These are phyloP conservation scores for Fragum sueziense DNA, from an alignment of 2,888 invertebrate species.

Conservation along the genomic window DNA sequence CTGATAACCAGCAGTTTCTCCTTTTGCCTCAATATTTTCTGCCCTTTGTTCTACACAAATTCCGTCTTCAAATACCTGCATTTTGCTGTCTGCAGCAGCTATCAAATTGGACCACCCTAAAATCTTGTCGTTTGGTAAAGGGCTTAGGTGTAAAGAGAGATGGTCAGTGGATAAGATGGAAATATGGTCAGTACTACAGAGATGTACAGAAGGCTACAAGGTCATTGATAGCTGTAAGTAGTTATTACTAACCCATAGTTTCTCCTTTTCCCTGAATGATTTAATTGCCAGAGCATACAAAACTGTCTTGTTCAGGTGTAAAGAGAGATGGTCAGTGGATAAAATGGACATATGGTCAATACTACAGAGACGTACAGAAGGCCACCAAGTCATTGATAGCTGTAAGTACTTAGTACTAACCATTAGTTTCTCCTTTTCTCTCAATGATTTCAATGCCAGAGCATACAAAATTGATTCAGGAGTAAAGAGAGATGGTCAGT, in stretches of 20 bases:
- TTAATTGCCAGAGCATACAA: background rate
- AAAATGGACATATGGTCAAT: slow-evolving; percentile 84
- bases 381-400: background rate
- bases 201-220: slow-evolving; percentile 75
- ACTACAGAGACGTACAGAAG: slow-evolving; percentile 85
- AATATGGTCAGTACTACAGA: slow-evolving; percentile 87
- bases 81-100: too few species aligned
- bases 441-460: too few species aligned
- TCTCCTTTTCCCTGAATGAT: background rate
- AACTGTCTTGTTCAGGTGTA: slow-evolving; percentile 61
- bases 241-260: background rate
- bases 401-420: too few species aligned
- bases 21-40: too few species aligned
- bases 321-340: slow-evolving; percentile 72
- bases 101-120: too few species aligned
- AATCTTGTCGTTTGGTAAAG: background rate
- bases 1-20: too few species aligned
- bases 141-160: slow-evolving; percentile 71
- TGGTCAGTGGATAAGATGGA: slow-evolving; percentile 74
- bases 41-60: too few species aligned
- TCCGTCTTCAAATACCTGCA: background rate
- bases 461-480: too few species aligned
- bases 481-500: slow-evolving; percentile 70
- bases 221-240: slow-evolving; percentile 12
- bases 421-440: too few species aligned